These are phyloP conservation scores for Dendrocincla tyrannina DNA, from an alignment of 2,797 vertebrate genomes.

Conservation along the genomic window DNA sequence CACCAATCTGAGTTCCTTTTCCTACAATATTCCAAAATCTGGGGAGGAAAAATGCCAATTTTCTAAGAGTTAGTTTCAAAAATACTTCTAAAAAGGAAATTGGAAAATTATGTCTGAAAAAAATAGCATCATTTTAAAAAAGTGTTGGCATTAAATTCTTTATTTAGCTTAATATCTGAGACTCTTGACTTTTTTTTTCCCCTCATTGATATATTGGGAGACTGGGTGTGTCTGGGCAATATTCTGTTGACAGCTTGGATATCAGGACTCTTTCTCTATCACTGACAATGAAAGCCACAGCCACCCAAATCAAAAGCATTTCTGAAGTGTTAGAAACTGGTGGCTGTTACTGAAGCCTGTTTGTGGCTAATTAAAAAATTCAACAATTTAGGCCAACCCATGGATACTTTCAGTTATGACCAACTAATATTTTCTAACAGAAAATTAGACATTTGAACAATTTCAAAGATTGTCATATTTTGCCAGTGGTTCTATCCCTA, in stretches of 20 bases:
- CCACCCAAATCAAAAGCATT: neutral
- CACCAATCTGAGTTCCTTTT: neutral
- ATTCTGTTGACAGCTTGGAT: neutral
- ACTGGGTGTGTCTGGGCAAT: neutral
- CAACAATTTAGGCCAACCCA: neutral
- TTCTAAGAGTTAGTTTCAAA: neutral
- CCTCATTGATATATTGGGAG: fast-evolving
- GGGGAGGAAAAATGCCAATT: neutral
- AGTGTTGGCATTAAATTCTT: neutral
- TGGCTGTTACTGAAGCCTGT: neutral
- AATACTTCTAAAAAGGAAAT: neutral
- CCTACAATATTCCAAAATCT: neutral
- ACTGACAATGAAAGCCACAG: neutral
- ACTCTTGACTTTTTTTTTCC: neutral
- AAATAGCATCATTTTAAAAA: fast-evolving
- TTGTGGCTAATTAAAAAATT: neutral
- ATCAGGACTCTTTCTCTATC: neutral
- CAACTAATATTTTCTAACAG: neutral
- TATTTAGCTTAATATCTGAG: neutral
- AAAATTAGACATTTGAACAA: neutral
- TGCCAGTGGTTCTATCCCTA: neutral
- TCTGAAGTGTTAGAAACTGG: neutral
- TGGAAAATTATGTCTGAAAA: neutral
- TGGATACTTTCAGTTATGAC: neutral
- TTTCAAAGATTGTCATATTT: neutral